Percentiles rank a stretch among this genome's conserved stretches.
Conservation (phyloP, 2,113 vertebrate genomes). For the Patagioenas fasciata region DNA sequence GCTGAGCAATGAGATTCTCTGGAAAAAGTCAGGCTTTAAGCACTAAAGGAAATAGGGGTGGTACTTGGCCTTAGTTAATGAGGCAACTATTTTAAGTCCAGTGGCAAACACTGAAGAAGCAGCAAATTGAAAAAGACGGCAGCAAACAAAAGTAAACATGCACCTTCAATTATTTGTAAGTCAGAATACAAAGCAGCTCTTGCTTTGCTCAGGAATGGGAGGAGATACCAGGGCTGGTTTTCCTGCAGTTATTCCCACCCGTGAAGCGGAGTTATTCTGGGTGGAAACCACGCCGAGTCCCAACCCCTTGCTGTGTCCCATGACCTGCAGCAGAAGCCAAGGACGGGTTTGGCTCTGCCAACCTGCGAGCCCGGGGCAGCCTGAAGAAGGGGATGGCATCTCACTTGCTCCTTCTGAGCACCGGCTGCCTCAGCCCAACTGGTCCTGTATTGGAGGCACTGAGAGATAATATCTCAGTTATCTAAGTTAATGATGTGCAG, state of each 20-base stretch:
- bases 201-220: background rate
- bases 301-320: background rate
- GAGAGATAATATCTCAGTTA: background rate
- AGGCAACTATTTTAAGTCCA: background rate
- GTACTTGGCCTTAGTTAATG: background rate
- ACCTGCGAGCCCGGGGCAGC: background rate
- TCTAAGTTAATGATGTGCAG: background rate
- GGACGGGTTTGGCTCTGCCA: background rate
- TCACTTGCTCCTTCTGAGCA: background rate
- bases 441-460: background rate
- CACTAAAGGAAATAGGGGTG: background rate
- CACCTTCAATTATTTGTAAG: background rate
- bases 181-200: background rate
- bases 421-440: background rate
- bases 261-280: background rate
- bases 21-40: background rate
- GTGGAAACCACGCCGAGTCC: fast-evolving
- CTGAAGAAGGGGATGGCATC: fast-evolving
- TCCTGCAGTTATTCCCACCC: background rate
- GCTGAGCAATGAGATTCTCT: background rate
- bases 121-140: background rate
- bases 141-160: background rate
- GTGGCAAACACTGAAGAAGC: background rate
- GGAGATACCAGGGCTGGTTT: background rate
- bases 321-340: background rate